Evolutionary conservation across 2,113 vertebrate species (phyloP).

Genomic region (Barnardius zonarius): DNA sequence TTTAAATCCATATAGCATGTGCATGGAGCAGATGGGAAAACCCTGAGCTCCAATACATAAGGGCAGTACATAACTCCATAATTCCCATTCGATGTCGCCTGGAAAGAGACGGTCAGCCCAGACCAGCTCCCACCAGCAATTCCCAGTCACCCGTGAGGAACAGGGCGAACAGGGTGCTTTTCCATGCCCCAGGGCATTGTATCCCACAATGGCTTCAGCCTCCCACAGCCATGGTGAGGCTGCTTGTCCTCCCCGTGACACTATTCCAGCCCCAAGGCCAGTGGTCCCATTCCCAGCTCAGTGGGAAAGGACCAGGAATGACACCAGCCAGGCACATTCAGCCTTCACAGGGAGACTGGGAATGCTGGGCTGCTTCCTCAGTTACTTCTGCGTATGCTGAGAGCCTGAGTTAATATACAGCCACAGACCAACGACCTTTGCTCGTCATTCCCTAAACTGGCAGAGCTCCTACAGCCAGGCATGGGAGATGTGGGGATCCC

Average conservation of each 20-base stretch:
- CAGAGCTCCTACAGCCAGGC: background rate
- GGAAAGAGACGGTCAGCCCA: background rate
- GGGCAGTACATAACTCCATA: background rate
- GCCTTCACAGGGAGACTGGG: background rate
- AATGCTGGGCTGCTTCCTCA: background rate
- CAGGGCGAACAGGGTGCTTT: background rate
- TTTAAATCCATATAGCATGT: constrained; percentile 28
- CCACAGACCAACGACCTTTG: background rate
- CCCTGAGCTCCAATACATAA: background rate
- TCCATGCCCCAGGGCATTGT: rapidly evolving
- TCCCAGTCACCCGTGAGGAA: background rate
- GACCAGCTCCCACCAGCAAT: background rate
- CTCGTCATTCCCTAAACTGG: background rate
- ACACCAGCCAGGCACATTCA: background rate
- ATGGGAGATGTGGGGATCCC: background rate
- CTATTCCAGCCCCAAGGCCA: background rate
- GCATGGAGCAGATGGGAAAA: constrained; percentile 25
- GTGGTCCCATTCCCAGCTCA: rapidly evolving
- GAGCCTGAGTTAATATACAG: background rate
- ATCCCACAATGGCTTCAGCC: background rate
- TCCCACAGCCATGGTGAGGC: background rate
- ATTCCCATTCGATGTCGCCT: background rate
- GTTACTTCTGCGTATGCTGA: background rate
- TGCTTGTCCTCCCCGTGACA: rapidly evolving
- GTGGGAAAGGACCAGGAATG: rapidly evolving